Base-by-base conservation (phyloP, 2,888 invertebrate genomes). In the Polydrusus pterygomalis region DNA sequence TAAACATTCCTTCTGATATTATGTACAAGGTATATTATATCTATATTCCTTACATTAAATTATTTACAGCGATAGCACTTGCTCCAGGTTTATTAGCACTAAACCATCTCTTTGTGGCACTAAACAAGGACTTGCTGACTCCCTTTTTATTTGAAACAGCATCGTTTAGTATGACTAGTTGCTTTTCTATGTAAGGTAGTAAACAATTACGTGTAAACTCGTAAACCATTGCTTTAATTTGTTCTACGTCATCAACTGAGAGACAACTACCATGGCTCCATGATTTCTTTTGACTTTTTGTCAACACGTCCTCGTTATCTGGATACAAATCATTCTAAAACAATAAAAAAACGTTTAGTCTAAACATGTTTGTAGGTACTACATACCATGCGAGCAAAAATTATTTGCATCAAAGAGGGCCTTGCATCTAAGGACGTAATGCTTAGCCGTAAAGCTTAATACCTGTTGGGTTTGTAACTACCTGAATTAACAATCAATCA, bases 21-120 rank as follows among this genome's bases (percentile, higher is more conserved):
- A n/a, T n/a, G n/a, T n/a, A n/a, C n/a, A n/a, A n/a, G n/a, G n/a
- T n/a, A n/a, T n/a, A n/a, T n/a, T n/a, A n/a, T n/a, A 25, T 3
- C 25, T 25, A 54, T 60, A 60, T 34, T 51, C 10, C 93, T 89
- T 90, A 96, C 96, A 96, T 95, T 60, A 97, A 94, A 82, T 95
- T 93, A 86, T 93, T 95, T 81, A 91, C 91, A 54, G 93, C 91
- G 63, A 93, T 91, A 75, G 93, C 91, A 71, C 90, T 89, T 47
- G 91, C 91, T 9, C 95, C 95, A 2, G 95, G 94, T 87, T 97
- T 97, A 82, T 93, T 96, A 9, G 96, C 95, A 17, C 95, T 96
- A 88, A 98, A 98, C 95, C 97, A 97, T 81, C 98, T 91, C 88
- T 97, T 97, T 1, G 98, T 97, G 17, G 97, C 98, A 85, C 96